Evolutionary conservation across 2,797 vertebrate species (phyloP), one percentile per base, ranked within the genome.

Genomic region (Astyanax mexicanus): DNA sequence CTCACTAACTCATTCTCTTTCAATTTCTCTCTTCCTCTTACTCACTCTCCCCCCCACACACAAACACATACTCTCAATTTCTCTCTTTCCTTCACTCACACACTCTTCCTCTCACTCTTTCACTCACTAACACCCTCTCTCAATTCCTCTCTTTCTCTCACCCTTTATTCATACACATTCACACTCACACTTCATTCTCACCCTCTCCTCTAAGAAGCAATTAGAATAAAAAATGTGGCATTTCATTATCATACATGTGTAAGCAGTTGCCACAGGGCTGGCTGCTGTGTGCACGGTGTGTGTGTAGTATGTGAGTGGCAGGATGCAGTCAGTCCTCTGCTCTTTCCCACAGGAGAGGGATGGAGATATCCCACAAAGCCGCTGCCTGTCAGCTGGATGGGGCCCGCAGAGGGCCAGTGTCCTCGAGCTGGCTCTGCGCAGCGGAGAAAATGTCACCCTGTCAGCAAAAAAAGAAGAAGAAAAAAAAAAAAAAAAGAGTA

Each of bases 401-500:
- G 84, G 79, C 85, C 86, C 88, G 85, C 85, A 80, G 82, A 88
- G 90, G 90, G 83, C 82, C 78, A 42, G 42, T 52, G 55, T 79
- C 91, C 91, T 90, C 87, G 89, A 88, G 88, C 89, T 88, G 84
- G 73, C 87, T 81, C 69, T 90, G 86, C 85, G 88, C 91, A 81
- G 78, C 77, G 84, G 91, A 93, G 89, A 77, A 93, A 93, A 93
- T 93, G 93, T 92, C 93, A 93, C 68, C 72, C 82, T 84, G 79
- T 81, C 82, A 77, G 70, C 70, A 74, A 61, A 62, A 70, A 71
- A 62, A 67, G 58, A 51, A 44, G n/a, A n/a, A n/a, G n/a, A 67
- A 58, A 52, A 44, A n/a, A n/a, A n/a, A n/a, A 74, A 66, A 67
- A 69, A 70, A 62, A 67, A 58, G 52, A 44, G 37, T 64, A 17